A percentile compares a stretch with the other conserved stretches of the same genome.
Conservation (phyloP, 2,888 invertebrate species). For the Athalia circularis region DNA sequence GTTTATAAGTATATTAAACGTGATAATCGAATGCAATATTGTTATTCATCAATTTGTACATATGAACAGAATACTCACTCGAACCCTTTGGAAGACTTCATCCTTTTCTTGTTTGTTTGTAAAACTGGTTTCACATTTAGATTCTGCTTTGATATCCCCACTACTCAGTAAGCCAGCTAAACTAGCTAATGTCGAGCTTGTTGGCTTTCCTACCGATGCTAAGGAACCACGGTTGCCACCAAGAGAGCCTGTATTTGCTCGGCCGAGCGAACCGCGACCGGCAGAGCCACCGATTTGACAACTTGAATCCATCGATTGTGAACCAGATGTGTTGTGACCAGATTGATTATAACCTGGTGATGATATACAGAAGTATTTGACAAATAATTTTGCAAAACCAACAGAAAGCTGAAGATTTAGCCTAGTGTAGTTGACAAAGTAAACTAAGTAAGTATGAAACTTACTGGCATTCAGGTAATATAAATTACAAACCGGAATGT, state of each 20-base stretch:
- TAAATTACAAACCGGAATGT: conserved; percentile 69
- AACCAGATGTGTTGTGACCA: conserved; percentile 76
- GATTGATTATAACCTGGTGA: conserved; percentile 71
- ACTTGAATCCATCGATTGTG: conserved; percentile 77
- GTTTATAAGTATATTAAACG: conserved; percentile 49
- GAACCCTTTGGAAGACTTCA: conserved; percentile 77
- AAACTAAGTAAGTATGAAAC: background rate
- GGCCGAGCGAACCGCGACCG: conserved; percentile 75
- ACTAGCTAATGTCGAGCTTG: conserved; percentile 89
- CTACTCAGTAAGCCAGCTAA: conserved; percentile 86
- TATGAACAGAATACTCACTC: conserved; percentile 70
- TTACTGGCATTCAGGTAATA: background rate
- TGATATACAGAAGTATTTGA: background rate
- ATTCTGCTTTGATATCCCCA: conserved; percentile 75
- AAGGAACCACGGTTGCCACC: conserved; percentile 89
- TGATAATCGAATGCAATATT: background rate
- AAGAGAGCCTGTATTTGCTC: conserved; percentile 72
- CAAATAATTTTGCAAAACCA: background rate
- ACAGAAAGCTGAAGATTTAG: background rate
- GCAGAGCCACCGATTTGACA: conserved; percentile 79
- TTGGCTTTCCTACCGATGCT: conserved; percentile 91
- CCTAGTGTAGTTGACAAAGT: background rate
- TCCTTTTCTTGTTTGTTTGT: conserved; percentile 73
- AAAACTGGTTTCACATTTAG: conserved; percentile 69
- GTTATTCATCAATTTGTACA: background rate